A percentile compares a stretch with the other conserved stretches of the same genome.
phyloP scores from a whole-genome alignment of 2,113 vertebrate species.

The Sorex fumeus region DNA sequence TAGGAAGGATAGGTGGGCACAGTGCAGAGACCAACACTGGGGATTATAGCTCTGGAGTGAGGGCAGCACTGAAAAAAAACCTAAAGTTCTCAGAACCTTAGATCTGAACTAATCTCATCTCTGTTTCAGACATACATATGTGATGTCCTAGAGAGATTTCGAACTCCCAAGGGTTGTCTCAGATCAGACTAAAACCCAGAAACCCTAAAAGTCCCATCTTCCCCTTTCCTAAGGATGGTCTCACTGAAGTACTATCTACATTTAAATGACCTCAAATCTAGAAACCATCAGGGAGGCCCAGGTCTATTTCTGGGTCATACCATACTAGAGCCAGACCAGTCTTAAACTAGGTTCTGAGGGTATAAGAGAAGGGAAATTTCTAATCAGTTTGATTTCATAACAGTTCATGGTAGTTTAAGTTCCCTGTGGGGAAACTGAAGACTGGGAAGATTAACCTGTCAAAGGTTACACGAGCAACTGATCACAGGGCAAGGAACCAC shows the following conservation, averaged over 20 bases:
- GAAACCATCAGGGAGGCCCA: background rate
- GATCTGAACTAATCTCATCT: background rate
- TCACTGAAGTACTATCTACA: background rate
- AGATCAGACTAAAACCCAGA: background rate
- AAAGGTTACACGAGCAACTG: conserved; percentile 8
- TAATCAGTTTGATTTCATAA: conserved; percentile 45
- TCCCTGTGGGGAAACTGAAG: background rate
- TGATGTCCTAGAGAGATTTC: background rate
- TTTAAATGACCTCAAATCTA: conserved; percentile 14
- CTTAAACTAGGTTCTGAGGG: background rate
- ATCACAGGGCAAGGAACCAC: background rate
- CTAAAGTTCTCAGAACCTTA: background rate
- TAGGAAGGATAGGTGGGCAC: background rate
- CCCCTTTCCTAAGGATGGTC: background rate
- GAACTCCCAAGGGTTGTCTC: background rate
- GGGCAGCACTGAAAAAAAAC: background rate
- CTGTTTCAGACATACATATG: background rate
- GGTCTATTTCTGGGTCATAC: background rate
- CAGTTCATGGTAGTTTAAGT: background rate
- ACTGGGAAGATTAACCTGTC: conserved; percentile 7
- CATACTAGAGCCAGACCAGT: background rate
- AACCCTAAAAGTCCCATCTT: too few relatives aligned
- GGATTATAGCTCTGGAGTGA: background rate
- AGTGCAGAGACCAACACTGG: background rate
- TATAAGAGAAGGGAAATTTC: background rate